phyloP scores from a whole-genome alignment of 64 coral and sea anemone species.

The Porites lutea region DNA sequence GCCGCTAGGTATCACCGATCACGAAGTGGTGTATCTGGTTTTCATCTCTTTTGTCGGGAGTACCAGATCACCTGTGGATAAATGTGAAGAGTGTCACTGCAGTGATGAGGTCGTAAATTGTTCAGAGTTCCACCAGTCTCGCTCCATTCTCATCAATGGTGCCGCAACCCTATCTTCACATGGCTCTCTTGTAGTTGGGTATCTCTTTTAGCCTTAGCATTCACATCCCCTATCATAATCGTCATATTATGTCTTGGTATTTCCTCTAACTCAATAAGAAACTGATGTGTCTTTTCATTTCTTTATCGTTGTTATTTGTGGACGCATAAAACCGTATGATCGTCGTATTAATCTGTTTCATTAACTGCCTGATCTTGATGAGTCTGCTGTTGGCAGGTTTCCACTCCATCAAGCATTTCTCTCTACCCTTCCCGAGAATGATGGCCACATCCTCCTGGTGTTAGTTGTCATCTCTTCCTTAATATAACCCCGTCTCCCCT shows the following conservation, averaged over 20 bases:
- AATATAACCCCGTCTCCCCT: conserved; percentile 46
- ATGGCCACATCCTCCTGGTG: neutral
- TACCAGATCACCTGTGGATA: conserved; percentile 20
- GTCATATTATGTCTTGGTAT: conserved; percentile 5
- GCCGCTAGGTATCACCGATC: conserved; percentile 26
- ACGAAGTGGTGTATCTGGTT: conserved; percentile 72
- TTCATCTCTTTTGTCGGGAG: conserved; percentile 8
- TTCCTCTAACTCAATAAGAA: neutral
- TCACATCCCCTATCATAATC: conserved; percentile 3
- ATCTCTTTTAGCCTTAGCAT: conserved; percentile 24
- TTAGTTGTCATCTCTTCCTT: conserved; percentile 33
- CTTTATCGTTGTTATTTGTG: neutral
- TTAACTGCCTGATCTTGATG: conserved; percentile 6
- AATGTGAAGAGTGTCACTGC: conserved; percentile 48
- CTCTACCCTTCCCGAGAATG: neutral
- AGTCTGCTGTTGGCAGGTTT: conserved; percentile 38
- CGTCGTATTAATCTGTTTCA: conserved; percentile 14
- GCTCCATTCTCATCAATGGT: conserved; percentile 33
- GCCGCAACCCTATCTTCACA: conserved; percentile 10
- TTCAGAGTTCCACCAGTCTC: conserved; percentile 38
- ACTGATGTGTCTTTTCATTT: conserved; percentile 8
- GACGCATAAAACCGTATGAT: conserved; percentile 18
- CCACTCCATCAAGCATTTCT: conserved; percentile 36
- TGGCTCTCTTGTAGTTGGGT: neutral
- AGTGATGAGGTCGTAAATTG: conserved; percentile 10